Conservation (phyloP, 2,113 vertebrate species). For the Rhinichthys klamathensis region DNA sequence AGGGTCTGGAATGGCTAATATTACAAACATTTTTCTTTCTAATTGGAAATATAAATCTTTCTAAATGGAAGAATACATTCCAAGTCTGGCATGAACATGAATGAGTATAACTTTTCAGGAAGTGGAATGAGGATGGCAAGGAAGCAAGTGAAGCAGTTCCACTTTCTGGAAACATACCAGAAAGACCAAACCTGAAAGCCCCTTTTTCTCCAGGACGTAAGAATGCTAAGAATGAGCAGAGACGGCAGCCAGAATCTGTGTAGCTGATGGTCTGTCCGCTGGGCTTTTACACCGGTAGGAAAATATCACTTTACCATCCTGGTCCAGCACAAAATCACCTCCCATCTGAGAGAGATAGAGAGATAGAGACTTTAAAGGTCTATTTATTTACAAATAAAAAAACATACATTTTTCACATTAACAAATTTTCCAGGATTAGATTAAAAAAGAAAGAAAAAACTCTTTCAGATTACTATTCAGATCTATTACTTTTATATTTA, state of each 20-base stretch:
- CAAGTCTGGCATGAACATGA: neutral
- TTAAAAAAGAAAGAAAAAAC: no score
- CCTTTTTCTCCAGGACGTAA: neutral
- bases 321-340: slow-evolving; percentile 75
- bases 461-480: no score
- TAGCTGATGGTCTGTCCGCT: slow-evolving; percentile 65
- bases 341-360: slow-evolving; percentile 68
- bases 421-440: no score
- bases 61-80: no score
- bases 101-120: slow-evolving; percentile 7
- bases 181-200: neutral
- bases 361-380: no score
- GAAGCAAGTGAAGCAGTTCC: slow-evolving; percentile 7
- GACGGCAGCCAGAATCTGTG: slow-evolving; percentile 59
- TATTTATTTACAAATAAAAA: no score
- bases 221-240: slow-evolving; percentile 4
- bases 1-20: neutral
- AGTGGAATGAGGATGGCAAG: neutral
- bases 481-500: no score
- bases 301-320: slow-evolving; percentile 67
- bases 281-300: slow-evolving; percentile 68
- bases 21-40: neutral
- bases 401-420: no score
- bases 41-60: neutral
- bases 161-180: no score